Conservation (phyloP, 2,888 invertebrate species). For the Dryococelus australis region DNA sequence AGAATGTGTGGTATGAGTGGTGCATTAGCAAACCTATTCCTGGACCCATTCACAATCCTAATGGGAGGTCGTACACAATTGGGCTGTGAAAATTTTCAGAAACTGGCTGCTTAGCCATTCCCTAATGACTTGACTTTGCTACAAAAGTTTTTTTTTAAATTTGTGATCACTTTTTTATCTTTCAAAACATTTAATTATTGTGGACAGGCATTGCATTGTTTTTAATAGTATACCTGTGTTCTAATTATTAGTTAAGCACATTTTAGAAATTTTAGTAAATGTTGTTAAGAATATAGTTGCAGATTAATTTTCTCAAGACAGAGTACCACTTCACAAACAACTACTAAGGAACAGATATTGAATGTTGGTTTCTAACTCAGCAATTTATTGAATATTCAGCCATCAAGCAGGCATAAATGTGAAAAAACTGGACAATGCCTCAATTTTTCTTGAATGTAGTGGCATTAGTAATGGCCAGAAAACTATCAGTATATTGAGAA, state of each 20-base stretch:
- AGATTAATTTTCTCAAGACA: not conserved
- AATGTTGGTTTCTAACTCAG: too few relatives aligned
- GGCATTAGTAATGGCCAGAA: too few relatives aligned
- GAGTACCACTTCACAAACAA: too few relatives aligned
- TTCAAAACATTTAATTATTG: not conserved
- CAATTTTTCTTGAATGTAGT: too few relatives aligned
- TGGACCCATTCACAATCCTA: conserved; percentile 72
- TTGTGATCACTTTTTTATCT: not conserved
- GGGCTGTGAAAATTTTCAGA: conserved; percentile 59
- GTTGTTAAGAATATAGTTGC: not conserved
- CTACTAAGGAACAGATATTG: too few relatives aligned
- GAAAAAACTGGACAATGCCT: too few relatives aligned
- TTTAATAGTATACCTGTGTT: not conserved
- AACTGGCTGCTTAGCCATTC: not conserved
- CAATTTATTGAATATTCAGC: too few relatives aligned
- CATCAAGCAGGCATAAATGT: too few relatives aligned
- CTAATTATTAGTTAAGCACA: not conserved
- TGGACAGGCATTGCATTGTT: not conserved
- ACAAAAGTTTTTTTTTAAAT: not conserved
- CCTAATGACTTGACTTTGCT: not conserved
- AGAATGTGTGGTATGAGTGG: conserved; percentile 98
- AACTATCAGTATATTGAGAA: too few relatives aligned
- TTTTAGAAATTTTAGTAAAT: not conserved
- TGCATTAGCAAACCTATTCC: conserved; percentile 70
- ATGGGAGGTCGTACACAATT: conserved; percentile 77